phyloP scores from a whole-genome alignment of 2,113 vertebrate species.

The Synchiropus splendidus region DNA sequence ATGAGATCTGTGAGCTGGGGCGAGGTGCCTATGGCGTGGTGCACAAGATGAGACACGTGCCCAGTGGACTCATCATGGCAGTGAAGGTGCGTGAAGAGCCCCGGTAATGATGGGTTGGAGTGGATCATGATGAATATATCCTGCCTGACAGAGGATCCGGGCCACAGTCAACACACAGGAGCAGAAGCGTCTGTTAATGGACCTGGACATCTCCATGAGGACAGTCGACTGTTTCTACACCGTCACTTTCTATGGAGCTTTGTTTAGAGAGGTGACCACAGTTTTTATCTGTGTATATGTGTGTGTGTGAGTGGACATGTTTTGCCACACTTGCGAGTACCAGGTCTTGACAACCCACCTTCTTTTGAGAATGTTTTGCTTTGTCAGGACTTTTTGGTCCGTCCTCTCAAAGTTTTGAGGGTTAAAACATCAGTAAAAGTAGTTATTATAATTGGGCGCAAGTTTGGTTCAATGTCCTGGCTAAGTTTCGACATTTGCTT shows the following conservation, averaged over 20 bases:
- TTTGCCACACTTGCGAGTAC: not conserved
- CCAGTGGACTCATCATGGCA: constrained; percentile 94
- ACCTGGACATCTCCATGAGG: constrained; percentile 96
- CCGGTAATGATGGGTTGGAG: no score
- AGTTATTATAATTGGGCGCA: no score
- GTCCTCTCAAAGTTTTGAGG: no score
- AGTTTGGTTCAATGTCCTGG: no score
- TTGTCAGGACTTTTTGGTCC: no score
- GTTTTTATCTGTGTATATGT: no score
- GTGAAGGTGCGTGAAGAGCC: constrained; percentile 76
- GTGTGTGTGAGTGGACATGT: no score
- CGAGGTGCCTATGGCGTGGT: constrained; percentile 95
- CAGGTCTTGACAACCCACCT: no score
- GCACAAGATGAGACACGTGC: constrained; percentile 94
- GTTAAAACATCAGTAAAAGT: no score
- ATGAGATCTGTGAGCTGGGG: constrained; percentile 86
- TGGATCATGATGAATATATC: not conserved
- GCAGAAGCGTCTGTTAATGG: constrained; percentile 98
- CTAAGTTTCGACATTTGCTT: no score
- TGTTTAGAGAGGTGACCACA: constrained; percentile 97
- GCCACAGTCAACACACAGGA: constrained; percentile 97
- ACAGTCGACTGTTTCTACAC: constrained; percentile 96
- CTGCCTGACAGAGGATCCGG: constrained; percentile 76
- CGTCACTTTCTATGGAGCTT: constrained; percentile 96
- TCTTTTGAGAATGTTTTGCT: no score